Base-by-base conservation (phyloP, 2,797 vertebrate species). In the Pipistrellus kuhlii region DNA sequence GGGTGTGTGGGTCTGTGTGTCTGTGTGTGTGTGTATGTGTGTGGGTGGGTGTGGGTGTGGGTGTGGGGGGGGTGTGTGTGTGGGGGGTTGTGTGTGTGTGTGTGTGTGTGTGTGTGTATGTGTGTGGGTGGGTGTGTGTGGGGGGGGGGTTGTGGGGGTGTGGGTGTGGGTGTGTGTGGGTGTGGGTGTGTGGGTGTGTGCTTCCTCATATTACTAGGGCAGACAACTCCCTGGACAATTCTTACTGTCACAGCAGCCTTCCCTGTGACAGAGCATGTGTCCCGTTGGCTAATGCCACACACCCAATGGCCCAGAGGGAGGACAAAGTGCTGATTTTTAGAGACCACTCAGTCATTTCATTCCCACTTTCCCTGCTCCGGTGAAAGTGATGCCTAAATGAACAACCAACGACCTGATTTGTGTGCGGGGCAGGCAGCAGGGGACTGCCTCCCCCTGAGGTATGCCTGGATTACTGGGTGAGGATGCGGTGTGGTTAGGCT, bases 301-400 rank as follows among this genome's bases (percentile, higher is more conserved):
- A 81, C 48, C 75, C 83, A 86, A 66, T 89, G 64, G 44, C 85
- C 80, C 30, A 6, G 91, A 95, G 93, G 86, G 73, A 96, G 64
- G 81, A 94, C 90, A 91, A 93, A 93, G 95, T 95, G 87, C 89
- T 94, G 76, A 72, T 94, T 96, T 90, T 93, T 62, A 88, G 91
- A 59, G 75, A 32, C 6, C 0, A 14, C 89, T 96, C 44, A 88
- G 87, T 95, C 53, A 81, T 94, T 92, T 95, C 69, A 53, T 91
- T 85, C 69, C 69, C 41, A 75, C 82, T 90, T 95, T 81, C 77
- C 88, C 80, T 95, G 95, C 76, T 96, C 35, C n/a, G 82, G 64
- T 38, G 71, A 92, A 94, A 78, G 59, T 30, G 51, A 35, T 73
- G 48, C 84, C 72, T 94, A 57, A 68, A 9, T 91, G 93, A 94